These are phyloP conservation scores for Bovichtus diacanthus DNA, from an alignment of 2,797 vertebrate species.

Conservation along the genomic window DNA sequence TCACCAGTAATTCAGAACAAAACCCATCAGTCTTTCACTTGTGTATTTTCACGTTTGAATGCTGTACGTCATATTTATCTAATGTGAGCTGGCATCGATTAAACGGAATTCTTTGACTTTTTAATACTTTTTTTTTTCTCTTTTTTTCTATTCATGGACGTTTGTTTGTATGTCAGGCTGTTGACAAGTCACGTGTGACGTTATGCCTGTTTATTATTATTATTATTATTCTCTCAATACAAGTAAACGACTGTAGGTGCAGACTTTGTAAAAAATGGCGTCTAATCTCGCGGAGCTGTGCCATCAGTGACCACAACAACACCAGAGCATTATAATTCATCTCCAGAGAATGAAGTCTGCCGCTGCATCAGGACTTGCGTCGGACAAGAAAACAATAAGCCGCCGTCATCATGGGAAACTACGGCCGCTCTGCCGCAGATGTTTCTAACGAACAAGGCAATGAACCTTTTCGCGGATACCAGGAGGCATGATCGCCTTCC, in stretches of 20 bases:
- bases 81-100: neutral
- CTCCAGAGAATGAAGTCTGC: constrained; percentile 63
- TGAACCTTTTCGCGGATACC: constrained; percentile 49
- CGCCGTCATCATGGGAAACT: constrained; percentile 62
- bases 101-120: neutral
- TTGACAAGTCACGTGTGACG: constrained; percentile 24
- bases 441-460: constrained; percentile 47
- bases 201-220: neutral
- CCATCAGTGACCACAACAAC: constrained; percentile 53
- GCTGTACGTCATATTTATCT: neutral
- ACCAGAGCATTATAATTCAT: constrained; percentile 29
- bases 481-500: constrained; percentile 64
- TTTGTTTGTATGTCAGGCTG: neutral
- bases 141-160: too few species aligned
- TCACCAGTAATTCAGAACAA: neutral
- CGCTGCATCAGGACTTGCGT: constrained; percentile 53
- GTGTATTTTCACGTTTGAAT: too few species aligned
- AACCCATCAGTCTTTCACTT: too few species aligned
- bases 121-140: neutral
- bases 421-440: constrained; percentile 56
- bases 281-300: constrained; percentile 55
- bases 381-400: constrained; percentile 18
- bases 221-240: neutral
- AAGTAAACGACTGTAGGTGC: constrained; percentile 32
- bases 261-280: constrained; percentile 79